Conservation (phyloP, 2,113 vertebrate species). For the Channa argus region DNA sequence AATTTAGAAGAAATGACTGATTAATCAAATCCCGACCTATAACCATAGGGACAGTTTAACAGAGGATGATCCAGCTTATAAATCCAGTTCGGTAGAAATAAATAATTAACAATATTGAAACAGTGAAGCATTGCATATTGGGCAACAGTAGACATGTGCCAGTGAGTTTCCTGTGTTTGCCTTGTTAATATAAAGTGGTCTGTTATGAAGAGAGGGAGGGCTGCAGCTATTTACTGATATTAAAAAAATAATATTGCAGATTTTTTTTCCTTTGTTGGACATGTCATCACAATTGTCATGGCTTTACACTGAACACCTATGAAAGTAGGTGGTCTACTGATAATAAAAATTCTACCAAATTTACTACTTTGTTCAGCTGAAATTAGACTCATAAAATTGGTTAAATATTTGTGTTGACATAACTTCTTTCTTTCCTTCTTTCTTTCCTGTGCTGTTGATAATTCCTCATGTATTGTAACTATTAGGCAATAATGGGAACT, state of each 20-base stretch:
- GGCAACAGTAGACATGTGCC: not conserved
- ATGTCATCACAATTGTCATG: not conserved
- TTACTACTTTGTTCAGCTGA: slow-evolving; percentile 1
- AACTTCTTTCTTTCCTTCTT: not conserved
- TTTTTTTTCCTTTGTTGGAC: not conserved
- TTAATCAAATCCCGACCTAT: not conserved
- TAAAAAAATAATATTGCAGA: not conserved
- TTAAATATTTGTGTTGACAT: slow-evolving; percentile 14
- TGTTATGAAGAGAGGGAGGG: not conserved
- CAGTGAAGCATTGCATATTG: not conserved
- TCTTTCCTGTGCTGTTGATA: slow-evolving; percentile 7
- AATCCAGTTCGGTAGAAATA: slow-evolving; percentile 27
- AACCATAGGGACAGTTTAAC: not conserved
- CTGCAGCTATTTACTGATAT: not conserved
- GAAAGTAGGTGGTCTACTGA: not conserved
- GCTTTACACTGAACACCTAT: not conserved
- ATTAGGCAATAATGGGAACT: too few relatives aligned
- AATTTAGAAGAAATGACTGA: slow-evolving; percentile 1
- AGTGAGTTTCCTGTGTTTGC: not conserved
- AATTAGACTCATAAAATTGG: slow-evolving; percentile 14
- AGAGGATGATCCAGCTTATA: slow-evolving; percentile 16
- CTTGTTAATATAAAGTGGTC: not conserved
- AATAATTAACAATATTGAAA: slow-evolving; percentile 20
- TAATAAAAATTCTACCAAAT: slow-evolving; percentile 8
- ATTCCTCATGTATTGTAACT: slow-evolving; percentile 1